phyloP scores from a whole-genome alignment of 2,888 invertebrate genomes.

The Cephus rjabovi region DNA sequence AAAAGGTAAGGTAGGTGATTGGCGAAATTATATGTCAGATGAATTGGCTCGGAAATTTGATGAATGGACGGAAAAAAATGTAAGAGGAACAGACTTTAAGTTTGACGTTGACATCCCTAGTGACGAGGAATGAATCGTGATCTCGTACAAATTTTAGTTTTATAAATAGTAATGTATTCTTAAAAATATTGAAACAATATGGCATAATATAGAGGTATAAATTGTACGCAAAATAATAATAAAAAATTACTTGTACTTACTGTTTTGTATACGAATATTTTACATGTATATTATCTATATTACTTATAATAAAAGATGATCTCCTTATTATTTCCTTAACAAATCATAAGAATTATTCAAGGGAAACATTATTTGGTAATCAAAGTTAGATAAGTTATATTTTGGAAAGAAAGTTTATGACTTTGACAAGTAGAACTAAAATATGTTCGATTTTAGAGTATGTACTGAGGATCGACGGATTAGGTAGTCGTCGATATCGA shows the following conservation, averaged over 20 bases:
- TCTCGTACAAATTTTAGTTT: neutral
- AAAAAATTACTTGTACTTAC: neutral
- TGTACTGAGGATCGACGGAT: neutral
- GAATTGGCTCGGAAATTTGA: conserved; percentile 80
- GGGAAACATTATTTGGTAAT: neutral
- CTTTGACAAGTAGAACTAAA: neutral
- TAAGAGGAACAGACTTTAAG: conserved; percentile 73
- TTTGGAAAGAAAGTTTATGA: neutral
- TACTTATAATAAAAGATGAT: neutral
- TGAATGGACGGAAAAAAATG: conserved; percentile 75
- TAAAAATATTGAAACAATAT: neutral
- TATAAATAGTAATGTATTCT: neutral
- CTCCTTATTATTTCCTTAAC: neutral
- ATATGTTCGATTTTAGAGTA: neutral
- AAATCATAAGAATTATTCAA: neutral
- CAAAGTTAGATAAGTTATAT: neutral
- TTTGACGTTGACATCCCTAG: conserved; percentile 67
- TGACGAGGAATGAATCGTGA: conserved; percentile 13
- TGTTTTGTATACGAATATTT: neutral
- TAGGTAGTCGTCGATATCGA: neutral
- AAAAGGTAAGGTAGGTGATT: conserved; percentile 84
- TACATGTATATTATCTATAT: neutral
- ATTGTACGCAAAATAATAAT: neutral
- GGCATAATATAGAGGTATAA: neutral
- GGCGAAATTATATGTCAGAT: conserved; percentile 82